Evolutionary conservation across 2,888 invertebrate species (phyloP), one percentile per base, ranked within the genome.

Genomic region (Galeruca laticollis): DNA sequence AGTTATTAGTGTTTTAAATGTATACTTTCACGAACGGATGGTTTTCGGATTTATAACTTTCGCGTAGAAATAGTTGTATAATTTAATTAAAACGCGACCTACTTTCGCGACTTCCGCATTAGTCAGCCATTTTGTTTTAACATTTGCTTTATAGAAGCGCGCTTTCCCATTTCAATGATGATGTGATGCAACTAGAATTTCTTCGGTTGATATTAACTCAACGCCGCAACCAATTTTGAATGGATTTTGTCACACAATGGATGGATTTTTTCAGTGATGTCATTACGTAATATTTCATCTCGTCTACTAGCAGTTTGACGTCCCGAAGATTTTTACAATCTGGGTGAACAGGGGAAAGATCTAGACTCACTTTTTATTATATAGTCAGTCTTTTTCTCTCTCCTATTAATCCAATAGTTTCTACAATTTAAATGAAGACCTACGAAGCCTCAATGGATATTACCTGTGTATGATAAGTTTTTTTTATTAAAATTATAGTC

Each of bases 91-190:
- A 21, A 51, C 65, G 67, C 86, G 86, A 85, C 86, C 86, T 85
- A 86, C 82, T 87, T 87, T 72, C 85, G 76, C 77, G 82, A 86
- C 84, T 87, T 87, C 86, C 87, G 87, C 85, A 85, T 85, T 83
- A 82, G 83, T 82, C 82, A 78, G 85, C 84, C 85, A 86, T 85
- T 84, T 84, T 86, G 79, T 78, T 73, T 84, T 69, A 65, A 68
- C 70, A 68, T 51, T 57, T 51, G 67, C 63, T 68, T 68, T 68
- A 61, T 69, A 51, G 54, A 62, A 60, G 43, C 61, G 60, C 47
- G 57, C 60, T 60, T 21, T 69, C 43, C 35, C 61, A 51, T 67
- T 64, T 62, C 52, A 62, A 52, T 62, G 62, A 37, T n/a, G 54
- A 35, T 51, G 61, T 60, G 51, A 61, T 49, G 54, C 56, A 65